A percentile compares a stretch with the other conserved stretches of the same genome.
These are phyloP conservation scores for Idaea dimidiata DNA, from an alignment of 2,888 invertebrate species.

Conservation along the genomic window DNA sequence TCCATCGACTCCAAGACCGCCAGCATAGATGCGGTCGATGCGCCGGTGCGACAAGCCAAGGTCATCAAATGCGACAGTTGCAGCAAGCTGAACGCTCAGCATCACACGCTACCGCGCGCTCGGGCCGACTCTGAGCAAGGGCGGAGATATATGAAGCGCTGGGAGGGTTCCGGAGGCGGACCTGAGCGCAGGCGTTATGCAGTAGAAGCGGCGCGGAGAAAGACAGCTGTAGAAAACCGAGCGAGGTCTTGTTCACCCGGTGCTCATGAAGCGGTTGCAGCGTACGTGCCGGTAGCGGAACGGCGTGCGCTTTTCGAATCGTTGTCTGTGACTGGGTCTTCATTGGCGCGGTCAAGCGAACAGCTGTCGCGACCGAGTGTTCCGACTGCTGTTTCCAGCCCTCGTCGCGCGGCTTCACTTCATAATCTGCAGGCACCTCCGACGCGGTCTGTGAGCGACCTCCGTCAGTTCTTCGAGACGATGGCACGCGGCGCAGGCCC, in stretches of 20 bases:
- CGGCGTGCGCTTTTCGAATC: conserved; percentile 86
- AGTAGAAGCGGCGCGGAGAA: conserved; percentile 68
- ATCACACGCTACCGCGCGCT: conserved; percentile 72
- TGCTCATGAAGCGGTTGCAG: conserved; percentile 73
- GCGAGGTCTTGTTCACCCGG: conserved; percentile 75
- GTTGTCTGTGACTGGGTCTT: conserved; percentile 81
- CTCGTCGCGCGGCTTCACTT: conserved; percentile 83
- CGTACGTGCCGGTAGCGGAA: conserved; percentile 86
- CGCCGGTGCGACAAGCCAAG: conserved; percentile 66
- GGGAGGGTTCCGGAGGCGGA: conserved; percentile 71
- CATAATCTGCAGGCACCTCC: conserved; percentile 82
- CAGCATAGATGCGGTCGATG: conserved; percentile 60
- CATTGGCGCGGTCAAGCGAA: conserved; percentile 84
- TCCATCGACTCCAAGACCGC: conserved; percentile 72
- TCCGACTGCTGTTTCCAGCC: conserved; percentile 63
- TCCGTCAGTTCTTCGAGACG: conserved; percentile 86
- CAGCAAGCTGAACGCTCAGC: conserved; percentile 66
- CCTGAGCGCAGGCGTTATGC: conserved; percentile 65
- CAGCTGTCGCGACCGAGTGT: conserved; percentile 68
- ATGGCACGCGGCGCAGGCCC: conserved; percentile 68
- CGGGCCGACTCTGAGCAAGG: conserved; percentile 67
- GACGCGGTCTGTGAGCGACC: conserved; percentile 82
- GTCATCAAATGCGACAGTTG: conserved; percentile 73
- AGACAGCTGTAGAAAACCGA: conserved; percentile 66
- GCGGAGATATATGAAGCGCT: conserved; percentile 69